These are phyloP conservation scores for Tylochromis polylepis DNA, from an alignment of 2,113 vertebrate genomes.

Conservation along the genomic window DNA sequence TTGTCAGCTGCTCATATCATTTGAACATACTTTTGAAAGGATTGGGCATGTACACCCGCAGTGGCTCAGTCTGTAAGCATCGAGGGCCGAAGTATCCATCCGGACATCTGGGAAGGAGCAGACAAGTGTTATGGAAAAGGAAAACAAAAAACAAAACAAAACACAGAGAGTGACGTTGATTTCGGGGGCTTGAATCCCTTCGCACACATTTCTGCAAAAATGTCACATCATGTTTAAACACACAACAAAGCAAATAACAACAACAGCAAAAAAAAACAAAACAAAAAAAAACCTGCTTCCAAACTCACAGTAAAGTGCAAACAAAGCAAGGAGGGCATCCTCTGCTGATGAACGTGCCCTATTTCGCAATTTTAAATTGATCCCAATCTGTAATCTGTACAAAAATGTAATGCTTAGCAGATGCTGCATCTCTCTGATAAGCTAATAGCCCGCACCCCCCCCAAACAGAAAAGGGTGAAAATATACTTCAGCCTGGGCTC, in stretches of 20 bases:
- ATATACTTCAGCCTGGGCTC: background rate
- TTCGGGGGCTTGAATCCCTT: background rate
- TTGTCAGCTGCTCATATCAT: conserved; percentile 67
- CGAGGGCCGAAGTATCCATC: conserved; percentile 94
- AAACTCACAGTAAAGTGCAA: background rate
- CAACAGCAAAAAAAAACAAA: background rate
- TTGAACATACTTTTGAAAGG: conserved; percentile 96
- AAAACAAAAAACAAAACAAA: background rate
- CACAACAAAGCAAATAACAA: background rate
- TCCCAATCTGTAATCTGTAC: background rate
- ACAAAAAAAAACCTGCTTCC: background rate
- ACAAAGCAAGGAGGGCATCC: background rate
- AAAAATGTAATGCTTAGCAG: background rate
- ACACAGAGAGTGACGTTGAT: conserved; percentile 20
- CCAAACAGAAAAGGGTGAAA: background rate
- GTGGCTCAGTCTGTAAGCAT: conserved; percentile 95
- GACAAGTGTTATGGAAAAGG: conserved; percentile 73
- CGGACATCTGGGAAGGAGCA: conserved; percentile 97
- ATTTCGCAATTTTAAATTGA: background rate
- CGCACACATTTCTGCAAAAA: background rate
- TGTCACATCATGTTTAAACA: background rate
- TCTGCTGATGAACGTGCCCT: background rate
- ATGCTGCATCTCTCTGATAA: background rate
- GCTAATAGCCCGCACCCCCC: background rate
- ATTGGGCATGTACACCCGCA: conserved; percentile 94